Conservation (phyloP, 2,113 vertebrate species). For the Nesogale talazaci region DNA sequence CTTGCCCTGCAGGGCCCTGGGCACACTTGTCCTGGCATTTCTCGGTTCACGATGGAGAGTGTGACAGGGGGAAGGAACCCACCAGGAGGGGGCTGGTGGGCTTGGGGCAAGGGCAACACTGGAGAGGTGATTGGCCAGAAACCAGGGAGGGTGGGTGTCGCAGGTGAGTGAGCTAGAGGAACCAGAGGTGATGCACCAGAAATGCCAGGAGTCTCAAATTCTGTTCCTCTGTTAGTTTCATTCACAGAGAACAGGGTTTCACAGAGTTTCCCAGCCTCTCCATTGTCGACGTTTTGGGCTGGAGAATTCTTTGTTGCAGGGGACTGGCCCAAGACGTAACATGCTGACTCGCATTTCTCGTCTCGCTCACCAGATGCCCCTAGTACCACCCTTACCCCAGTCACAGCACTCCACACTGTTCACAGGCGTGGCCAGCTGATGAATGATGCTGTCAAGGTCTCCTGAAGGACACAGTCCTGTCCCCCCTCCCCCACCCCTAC, state of each 20-base stretch:
- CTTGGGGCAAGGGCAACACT: neutral
- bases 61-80: neutral
- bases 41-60: constrained; percentile 24
- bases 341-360: neutral
- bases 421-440: neutral
- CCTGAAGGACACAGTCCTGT: neutral
- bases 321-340: neutral
- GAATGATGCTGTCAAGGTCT: neutral
- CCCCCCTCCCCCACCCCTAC: too few relatives aligned
- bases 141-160: neutral
- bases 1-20: neutral
- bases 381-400: too few relatives aligned
- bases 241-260: neutral
- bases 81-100: neutral
- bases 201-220: neutral
- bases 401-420: neutral
- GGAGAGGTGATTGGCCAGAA: neutral
- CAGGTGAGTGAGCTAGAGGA: neutral
- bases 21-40: neutral
- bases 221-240: constrained; percentile 1
- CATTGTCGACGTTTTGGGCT: neutral
- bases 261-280: neutral
- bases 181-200: neutral
- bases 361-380: neutral
- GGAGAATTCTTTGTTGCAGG: neutral